Conservation (phyloP, 1,140 invertebrate genomes). For the Zaprionus gabonicus region DNA sequence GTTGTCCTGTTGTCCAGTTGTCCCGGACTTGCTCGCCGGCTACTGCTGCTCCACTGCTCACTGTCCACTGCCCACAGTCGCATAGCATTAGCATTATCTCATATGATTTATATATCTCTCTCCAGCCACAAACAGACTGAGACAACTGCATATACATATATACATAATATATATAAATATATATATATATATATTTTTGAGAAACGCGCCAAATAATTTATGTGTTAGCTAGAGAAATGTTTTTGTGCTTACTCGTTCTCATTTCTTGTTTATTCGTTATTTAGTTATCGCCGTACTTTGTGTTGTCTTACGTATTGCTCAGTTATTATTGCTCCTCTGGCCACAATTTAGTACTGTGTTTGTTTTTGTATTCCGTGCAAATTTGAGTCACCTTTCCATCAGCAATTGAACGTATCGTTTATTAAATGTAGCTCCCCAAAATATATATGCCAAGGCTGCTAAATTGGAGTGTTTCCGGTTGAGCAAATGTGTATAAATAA, state of each 20-base stretch:
- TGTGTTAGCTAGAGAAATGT: constrained; percentile 77
- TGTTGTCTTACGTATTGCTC: constrained; percentile 44
- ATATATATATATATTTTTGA: constrained; percentile 30
- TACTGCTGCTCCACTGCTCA: constrained; percentile 39
- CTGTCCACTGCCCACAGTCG: constrained; percentile 56
- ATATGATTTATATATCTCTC: constrained; percentile 63
- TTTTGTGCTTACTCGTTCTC: constrained; percentile 58
- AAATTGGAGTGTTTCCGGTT: constrained; percentile 32
- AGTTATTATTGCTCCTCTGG: constrained; percentile 24
- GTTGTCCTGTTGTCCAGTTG: constrained; percentile 11
- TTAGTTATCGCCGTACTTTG: constrained; percentile 67
- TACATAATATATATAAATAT: constrained; percentile 16
- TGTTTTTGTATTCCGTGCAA: constrained; percentile 23
- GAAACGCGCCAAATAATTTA: constrained; percentile 62
- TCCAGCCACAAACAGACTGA: constrained; percentile 46
- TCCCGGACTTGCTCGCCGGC: constrained; percentile 13
- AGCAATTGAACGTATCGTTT: constrained; percentile 18
- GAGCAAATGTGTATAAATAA: not conserved
- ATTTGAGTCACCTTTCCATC: constrained; percentile 26
- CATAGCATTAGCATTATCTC: constrained; percentile 77
- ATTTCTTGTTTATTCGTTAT: constrained; percentile 51
- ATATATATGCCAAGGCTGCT: not conserved
- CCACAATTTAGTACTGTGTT: constrained; percentile 9
- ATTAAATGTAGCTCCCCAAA: constrained; percentile 15
- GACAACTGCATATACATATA: constrained; percentile 41